These are phyloP conservation scores for Choreutis nemorana DNA, from an alignment of 2,888 invertebrate genomes.

Conservation along the genomic window DNA sequence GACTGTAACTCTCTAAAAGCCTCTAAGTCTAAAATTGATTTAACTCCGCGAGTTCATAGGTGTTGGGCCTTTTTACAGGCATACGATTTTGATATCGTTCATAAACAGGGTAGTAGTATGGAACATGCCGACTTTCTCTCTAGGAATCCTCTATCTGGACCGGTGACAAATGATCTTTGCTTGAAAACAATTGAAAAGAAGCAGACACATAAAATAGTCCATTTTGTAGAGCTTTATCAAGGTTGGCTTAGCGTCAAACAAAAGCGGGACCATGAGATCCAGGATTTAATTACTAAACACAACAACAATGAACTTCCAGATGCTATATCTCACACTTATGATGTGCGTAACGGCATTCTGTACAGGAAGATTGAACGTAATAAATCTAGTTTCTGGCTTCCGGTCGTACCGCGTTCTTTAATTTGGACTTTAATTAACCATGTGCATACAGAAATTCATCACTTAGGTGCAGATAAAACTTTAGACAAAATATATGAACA, in stretches of 20 bases:
- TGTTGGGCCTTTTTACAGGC: conserved; percentile 18
- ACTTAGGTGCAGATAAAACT: conserved; percentile 16
- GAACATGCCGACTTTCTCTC: conserved; percentile 17
- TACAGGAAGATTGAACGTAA: neutral
- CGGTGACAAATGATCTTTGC: no score
- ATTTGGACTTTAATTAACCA: conserved; percentile 17
- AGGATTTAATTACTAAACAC: neutral
- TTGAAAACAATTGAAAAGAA: no score
- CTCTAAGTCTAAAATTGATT: conserved; percentile 12
- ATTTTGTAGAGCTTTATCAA: no score
- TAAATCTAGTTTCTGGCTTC: conserved; percentile 12
- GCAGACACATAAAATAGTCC: no score
- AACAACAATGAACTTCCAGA: conserved; percentile 4
- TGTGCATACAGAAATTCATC: conserved; percentile 14
- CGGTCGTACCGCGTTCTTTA: conserved; percentile 13
- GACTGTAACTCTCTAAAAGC: conserved; percentile 16
- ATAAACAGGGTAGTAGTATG: conserved; percentile 13
- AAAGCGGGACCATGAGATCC: no score
- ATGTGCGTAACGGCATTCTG: conserved; percentile 8
- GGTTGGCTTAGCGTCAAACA: neutral
- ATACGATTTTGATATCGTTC: conserved; percentile 14
- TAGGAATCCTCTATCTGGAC: conserved; percentile 12
- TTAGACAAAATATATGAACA: conserved; percentile 16
- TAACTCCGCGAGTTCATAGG: conserved; percentile 13
- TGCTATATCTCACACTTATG: conserved; percentile 12